Evolutionary conservation across 2,797 vertebrate species (phyloP).

Genomic region (Philypnodon macrostomus): DNA sequence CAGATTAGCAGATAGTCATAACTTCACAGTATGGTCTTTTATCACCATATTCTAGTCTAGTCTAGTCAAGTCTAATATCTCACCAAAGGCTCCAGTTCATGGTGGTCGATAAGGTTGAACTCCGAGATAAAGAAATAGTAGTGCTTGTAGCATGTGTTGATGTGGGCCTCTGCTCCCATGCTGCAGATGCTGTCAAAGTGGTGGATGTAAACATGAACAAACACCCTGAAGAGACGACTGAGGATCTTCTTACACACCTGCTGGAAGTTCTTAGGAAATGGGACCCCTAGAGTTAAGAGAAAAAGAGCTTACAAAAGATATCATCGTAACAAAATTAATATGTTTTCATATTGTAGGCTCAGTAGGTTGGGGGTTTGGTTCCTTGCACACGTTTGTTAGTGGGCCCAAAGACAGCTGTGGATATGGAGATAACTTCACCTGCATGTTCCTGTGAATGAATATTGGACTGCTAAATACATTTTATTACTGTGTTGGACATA

Average conservation of each 20-base stretch:
- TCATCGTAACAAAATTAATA: too few relatives aligned
- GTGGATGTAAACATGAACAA: slow-evolving; percentile 98
- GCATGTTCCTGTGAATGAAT: too few relatives aligned
- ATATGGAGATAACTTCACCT: too few relatives aligned
- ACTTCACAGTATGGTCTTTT: too few relatives aligned
- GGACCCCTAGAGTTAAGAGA: slow-evolving; percentile 80
- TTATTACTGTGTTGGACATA: too few relatives aligned
- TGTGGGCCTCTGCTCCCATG: slow-evolving; percentile 96
- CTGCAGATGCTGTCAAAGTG: slow-evolving; percentile 96
- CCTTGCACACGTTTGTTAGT: too few relatives aligned
- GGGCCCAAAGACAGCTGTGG: too few relatives aligned
- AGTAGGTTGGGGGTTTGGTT: too few relatives aligned
- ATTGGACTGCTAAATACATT: too few relatives aligned
- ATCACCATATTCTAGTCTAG: too few relatives aligned
- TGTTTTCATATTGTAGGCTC: too few relatives aligned
- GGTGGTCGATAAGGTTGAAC: slow-evolving; percentile 93
- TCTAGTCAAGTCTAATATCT: slow-evolving; percentile 56
- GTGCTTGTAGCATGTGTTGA: slow-evolving; percentile 99
- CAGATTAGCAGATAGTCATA: too few relatives aligned
- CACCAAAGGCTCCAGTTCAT: slow-evolving; percentile 94
- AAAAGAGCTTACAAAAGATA: not conserved
- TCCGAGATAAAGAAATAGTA: slow-evolving; percentile 97
- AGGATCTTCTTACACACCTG: slow-evolving; percentile 98
- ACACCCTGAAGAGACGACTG: slow-evolving; percentile 95
- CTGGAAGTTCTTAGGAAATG: slow-evolving; percentile 98